A percentile compares a stretch with the other conserved stretches of the same genome.
Evolutionary conservation across 2,888 invertebrate species (phyloP).

Genomic region (Agrochola litura): DNA sequence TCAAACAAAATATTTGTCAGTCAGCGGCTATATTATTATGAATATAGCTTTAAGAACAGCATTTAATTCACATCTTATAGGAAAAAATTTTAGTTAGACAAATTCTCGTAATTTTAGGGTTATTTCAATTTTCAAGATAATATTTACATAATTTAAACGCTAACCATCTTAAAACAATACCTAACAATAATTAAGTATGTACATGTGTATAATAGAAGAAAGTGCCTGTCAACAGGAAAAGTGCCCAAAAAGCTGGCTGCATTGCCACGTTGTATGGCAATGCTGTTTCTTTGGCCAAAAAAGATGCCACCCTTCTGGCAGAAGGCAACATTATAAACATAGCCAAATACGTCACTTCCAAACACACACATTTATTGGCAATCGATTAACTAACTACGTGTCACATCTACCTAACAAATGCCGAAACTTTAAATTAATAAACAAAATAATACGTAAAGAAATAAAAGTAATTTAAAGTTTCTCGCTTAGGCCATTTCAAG

Average conservation of each 20-base stretch:
- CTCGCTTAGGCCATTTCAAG: conserved; percentile 48
- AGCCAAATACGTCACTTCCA: too few relatives aligned
- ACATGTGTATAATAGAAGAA: not conserved
- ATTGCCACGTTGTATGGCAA: not conserved
- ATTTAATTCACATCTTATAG: not conserved
- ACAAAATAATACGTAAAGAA: conserved; percentile 50
- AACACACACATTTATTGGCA: conserved; percentile 4
- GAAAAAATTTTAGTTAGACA: too few relatives aligned
- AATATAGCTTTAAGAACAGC: not conserved
- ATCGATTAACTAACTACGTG: conserved; percentile 27
- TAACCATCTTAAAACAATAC: not conserved
- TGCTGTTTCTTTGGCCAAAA: not conserved
- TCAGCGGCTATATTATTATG: not conserved
- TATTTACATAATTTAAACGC: too few relatives aligned
- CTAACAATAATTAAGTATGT: too few relatives aligned
- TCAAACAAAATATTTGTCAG: not conserved
- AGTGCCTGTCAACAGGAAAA: not conserved
- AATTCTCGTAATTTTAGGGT: too few relatives aligned
- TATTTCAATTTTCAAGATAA: too few relatives aligned
- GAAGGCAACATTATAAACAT: not conserved
- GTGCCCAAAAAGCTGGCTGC: not conserved
- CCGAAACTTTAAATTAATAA: conserved; percentile 55
- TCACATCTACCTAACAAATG: conserved; percentile 5
- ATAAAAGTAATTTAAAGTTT: conserved; percentile 61
- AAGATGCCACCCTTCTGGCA: not conserved